A percentile compares a stretch with the other conserved stretches of the same genome.
Evolutionary conservation across 2,888 invertebrate species (phyloP).

Genomic region (Catocala sponsa): DNA sequence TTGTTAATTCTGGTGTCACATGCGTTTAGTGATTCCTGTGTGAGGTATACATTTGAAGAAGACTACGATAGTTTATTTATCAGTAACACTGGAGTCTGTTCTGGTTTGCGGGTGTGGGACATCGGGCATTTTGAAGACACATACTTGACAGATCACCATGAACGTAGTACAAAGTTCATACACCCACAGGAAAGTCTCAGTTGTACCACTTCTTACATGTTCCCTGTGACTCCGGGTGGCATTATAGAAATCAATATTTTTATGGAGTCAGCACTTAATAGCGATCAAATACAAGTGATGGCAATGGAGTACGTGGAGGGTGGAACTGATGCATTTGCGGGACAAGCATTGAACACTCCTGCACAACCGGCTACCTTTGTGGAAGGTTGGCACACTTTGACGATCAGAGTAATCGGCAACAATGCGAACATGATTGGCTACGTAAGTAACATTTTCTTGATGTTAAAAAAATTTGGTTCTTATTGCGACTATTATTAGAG

Average conservation of each 20-base stretch:
- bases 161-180: constrained; percentile 54
- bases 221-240: constrained; percentile 57
- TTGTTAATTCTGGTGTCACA: constrained; percentile 34
- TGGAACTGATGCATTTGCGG: constrained; percentile 37
- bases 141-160: constrained; percentile 40
- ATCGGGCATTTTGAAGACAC: constrained; percentile 16
- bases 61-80: constrained; percentile 54
- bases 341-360: constrained; percentile 4
- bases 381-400: constrained; percentile 54
- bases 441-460: constrained; percentile 53
- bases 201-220: constrained; percentile 51
- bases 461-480: too few relatives aligned
- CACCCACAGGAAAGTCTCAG: constrained; percentile 34
- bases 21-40: constrained; percentile 58
- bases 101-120: constrained; percentile 45
- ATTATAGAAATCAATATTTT: constrained; percentile 60
- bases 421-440: constrained; percentile 45
- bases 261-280: constrained; percentile 40
- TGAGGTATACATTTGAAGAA: constrained; percentile 60
- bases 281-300: constrained; percentile 55
- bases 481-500: too few relatives aligned
- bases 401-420: constrained; percentile 35
- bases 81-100: constrained; percentile 49
- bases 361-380: background rate
- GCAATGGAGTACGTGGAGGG: constrained; percentile 41